Evolutionary conservation across 1,140 invertebrate genomes (phyloP).

Genomic region (Atta cephalotes): DNA sequence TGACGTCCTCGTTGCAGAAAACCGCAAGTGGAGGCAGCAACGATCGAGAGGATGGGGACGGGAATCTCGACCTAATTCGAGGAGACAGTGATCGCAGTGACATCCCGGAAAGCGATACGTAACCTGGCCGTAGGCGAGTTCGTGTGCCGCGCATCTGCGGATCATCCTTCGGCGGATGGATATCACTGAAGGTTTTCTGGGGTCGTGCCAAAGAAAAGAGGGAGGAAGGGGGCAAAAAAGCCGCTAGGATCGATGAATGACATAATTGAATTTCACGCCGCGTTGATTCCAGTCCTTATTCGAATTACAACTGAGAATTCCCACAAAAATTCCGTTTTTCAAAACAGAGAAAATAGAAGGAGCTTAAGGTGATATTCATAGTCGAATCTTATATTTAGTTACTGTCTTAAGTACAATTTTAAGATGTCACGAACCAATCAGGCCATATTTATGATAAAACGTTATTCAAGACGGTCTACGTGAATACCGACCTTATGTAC

Average conservation of each 20-base stretch:
- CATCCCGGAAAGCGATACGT: conserved; percentile 78
- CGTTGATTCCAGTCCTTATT: conserved; percentile 70
- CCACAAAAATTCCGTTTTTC: conserved; percentile 41
- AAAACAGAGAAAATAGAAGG: neutral
- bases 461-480: too few species aligned
- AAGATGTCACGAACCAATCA: too few species aligned
- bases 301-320: conserved; percentile 13
- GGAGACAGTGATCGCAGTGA: conserved; percentile 82
- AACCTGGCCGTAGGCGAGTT: conserved; percentile 62
- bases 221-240: conserved; percentile 25
- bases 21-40: conserved; percentile 39
- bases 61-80: conserved; percentile 74
- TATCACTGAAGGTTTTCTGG: conserved; percentile 70
- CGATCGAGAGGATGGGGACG: conserved; percentile 56
- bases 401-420: too few species aligned
- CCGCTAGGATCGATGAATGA: conserved; percentile 80
- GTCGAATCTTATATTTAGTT: too few species aligned
- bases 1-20: conserved; percentile 66
- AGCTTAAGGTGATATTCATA: too few species aligned
- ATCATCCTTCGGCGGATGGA: conserved; percentile 78
- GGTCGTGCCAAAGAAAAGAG: conserved; percentile 9
- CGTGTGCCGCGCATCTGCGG: conserved; percentile 82
- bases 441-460: too few species aligned
- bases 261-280: conserved; percentile 85
- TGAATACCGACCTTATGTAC: too few species aligned